Base-by-base conservation (phyloP, 2,113 vertebrate species). In the Gnathonemus longibarbis region DNA sequence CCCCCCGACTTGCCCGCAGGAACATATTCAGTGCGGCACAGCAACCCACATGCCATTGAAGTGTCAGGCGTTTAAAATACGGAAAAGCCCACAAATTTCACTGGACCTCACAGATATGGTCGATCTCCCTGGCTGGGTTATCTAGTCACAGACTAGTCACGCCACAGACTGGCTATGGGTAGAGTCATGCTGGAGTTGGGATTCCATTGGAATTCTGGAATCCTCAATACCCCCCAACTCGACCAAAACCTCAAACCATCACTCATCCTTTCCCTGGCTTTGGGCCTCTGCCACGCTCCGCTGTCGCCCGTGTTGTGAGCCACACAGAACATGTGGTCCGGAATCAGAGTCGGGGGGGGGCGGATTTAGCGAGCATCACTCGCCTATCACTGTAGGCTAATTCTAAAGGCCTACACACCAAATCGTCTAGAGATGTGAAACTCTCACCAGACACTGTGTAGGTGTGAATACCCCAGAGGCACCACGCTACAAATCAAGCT, bases 401-500 rank as follows among this genome's bases (percentile, higher is more conserved):
- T 90, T 89, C 56, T 80, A 70, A 35, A 89, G 88, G 21, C 90
- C 90, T 91, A 91, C 90, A 91, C 90, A 91, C 35, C 56, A 74
- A 91, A 91, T 85, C 89, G 56, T 91, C 53, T 91, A 89, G 90
- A 90, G 90, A 91, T 53, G 83, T 89, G 83, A 58, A 91, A 91
- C 90, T 89, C 90, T 91, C 88, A 52, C 52, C 88, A 89, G 90
- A 91, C 90, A 89, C 17, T 89, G 90, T 74, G 90, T 91, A 91
- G 90, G 90, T 91, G 88, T 91, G 90, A 91, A 91, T 52, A 56
- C 45, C 77, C 90, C 88, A 91, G 58, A 86, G 90, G 90, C 90
- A 89, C 83, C 80, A 50, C 49, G 52, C 80, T 84, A 46, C 13
- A 83, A 89, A 46, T 89, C 42, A 19, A 62, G 88, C 58, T 62